Evolutionary conservation across 2,113 vertebrate species (phyloP).

Genomic region (Tretioscincus oriximinensis): DNA sequence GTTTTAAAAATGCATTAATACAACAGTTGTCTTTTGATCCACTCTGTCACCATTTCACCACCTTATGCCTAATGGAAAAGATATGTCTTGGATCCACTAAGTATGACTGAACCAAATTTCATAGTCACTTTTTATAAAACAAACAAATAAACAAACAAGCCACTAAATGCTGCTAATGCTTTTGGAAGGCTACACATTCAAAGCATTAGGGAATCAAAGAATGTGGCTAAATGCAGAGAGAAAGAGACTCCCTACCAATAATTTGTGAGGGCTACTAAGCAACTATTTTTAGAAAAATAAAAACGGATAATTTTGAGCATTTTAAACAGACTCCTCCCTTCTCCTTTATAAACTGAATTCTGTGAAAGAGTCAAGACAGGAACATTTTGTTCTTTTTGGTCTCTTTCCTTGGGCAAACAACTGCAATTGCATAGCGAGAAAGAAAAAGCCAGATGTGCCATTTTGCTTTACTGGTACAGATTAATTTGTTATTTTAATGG

Average conservation of each 20-base stretch:
- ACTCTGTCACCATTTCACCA: not conserved
- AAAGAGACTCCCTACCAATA: no score
- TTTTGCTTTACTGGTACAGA: not conserved
- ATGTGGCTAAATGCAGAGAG: not conserved
- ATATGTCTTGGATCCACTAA: conserved; percentile 4
- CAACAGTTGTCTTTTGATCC: conserved; percentile 20
- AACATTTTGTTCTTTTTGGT: not conserved
- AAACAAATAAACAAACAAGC: no score
- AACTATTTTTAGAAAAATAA: not conserved
- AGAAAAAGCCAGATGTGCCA: not conserved
- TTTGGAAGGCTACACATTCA: no score
- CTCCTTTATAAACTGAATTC: not conserved
- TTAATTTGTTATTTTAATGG: not conserved
- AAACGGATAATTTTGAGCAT: not conserved
- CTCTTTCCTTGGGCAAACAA: not conserved
- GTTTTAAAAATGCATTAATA: accelerated
- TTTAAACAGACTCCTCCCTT: not conserved
- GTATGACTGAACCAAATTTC: no score
- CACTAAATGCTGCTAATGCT: no score
- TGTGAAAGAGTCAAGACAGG: not conserved
- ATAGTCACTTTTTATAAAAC: no score
- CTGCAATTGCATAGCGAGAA: not conserved
- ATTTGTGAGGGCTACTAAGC: not conserved
- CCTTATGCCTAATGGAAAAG: conserved; percentile 16
- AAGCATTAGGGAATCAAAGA: no score